Evolutionary conservation across 2,113 vertebrate species (phyloP), one percentile per base, ranked within the genome.

Genomic region (Rhizomys pruinosus): DNA sequence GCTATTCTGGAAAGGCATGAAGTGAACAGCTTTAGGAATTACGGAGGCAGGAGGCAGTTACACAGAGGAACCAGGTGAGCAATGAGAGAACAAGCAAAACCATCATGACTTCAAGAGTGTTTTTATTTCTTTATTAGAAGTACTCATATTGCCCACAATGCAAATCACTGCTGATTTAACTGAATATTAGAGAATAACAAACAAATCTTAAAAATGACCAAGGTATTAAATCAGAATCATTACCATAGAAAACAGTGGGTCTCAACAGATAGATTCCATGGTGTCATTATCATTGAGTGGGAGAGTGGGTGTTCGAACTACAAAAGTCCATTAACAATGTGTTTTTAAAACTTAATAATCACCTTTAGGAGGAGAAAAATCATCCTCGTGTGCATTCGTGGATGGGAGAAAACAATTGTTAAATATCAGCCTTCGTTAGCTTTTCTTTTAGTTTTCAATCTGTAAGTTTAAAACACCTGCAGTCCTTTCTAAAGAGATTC

Each of bases 121-220:
- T 92, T 96, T 89, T 23, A 66, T 59, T 44, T 74, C 78, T 98
- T 96, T 96, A 96, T 89, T 94, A 91, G 96, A 97, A 92, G 91
- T 93, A 72, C 72, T 91, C 72, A 68, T 89, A 57, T 84, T 73
- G 44, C n/a, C 89, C 22, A 16, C 84, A 39, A 90, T 66, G 25
- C 44, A 90, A n/a, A 23, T 0, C 78, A 88, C 55, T 32, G 63
- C 63, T 79, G 7, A 80, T 59, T 90, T 72, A 89, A 76, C 37
- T 13, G 57, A 92, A 22, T 82, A 66, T 68, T 69, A 87, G 32
- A 95, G 80, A 89, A 52, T 87, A 92, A 92, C 92, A 47, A 89
- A 34, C 27, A 91, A 96, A 84, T 73, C 47, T 86, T 91, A 39
- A 89, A 78, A 91, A 90, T 64, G 34, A 52, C 59, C 87, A 89